Evolutionary conservation across 2,113 vertebrate species (phyloP).

Genomic region (Charadrius vociferus): DNA sequence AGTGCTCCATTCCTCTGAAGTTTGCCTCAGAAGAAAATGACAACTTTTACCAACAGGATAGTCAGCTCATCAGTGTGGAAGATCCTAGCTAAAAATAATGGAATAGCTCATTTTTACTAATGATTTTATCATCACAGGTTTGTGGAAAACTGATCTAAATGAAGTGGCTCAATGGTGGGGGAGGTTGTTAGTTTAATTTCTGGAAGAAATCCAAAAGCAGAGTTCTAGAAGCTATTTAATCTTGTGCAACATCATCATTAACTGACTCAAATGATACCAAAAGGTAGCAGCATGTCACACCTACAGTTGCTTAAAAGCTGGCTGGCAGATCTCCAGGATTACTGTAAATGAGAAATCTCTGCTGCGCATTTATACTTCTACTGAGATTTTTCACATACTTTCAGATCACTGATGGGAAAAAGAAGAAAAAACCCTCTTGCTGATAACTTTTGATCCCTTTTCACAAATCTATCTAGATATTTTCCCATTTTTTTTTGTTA

Average conservation of each 20-base stretch:
- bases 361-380: background rate
- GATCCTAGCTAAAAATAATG: background rate
- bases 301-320: background rate
- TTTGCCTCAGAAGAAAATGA: background rate
- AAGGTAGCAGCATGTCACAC: background rate
- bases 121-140: background rate
- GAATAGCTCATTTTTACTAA: background rate
- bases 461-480: no score
- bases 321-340: background rate
- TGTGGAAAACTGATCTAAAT: background rate
- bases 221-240: background rate
- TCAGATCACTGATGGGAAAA: background rate
- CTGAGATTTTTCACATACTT: background rate
- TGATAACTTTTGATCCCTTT: no score
- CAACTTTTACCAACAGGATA: background rate
- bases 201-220: background rate
- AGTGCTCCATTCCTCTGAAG: background rate
- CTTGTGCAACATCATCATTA: background rate
- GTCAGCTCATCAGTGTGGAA: background rate
- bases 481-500: background rate
- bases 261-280: background rate
- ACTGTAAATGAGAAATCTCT: background rate
- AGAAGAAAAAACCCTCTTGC: background rate
- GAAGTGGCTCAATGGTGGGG: background rate
- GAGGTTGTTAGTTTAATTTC: background rate